phyloP scores from a whole-genome alignment of 2,113 vertebrate species.

The Potamarius usumacintae region DNA sequence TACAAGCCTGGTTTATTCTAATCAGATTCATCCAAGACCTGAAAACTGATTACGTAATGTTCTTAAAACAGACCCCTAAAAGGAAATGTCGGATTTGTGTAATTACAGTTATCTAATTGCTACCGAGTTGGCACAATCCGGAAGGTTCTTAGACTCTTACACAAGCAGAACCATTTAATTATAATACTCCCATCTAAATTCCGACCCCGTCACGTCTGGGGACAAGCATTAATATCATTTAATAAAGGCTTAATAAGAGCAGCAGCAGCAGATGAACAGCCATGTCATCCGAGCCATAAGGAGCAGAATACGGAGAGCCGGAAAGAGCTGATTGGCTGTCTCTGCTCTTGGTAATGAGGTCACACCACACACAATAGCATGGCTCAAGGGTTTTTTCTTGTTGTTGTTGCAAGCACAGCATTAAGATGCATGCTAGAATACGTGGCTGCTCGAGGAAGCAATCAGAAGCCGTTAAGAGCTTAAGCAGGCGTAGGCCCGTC shows the following conservation, averaged over 20 bases:
- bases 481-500: conserved; percentile 38
- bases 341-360: conserved; percentile 35
- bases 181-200: conserved; percentile 7
- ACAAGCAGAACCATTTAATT: conserved; percentile 8
- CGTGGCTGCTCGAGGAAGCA: conserved; percentile 46
- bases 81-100: conserved; percentile 1
- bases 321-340: conserved; percentile 17
- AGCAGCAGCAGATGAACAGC: background rate
- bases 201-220: conserved; percentile 4
- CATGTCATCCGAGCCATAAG: conserved; percentile 20
- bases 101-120: conserved; percentile 18
- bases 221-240: conserved; percentile 22
- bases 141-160: conserved; percentile 13
- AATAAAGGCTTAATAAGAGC: conserved; percentile 14
- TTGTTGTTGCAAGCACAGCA: conserved; percentile 8
- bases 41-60: background rate
- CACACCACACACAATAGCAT: background rate
- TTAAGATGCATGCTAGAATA: conserved; percentile 38
- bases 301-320: conserved; percentile 10
- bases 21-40: background rate
- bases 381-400: background rate
- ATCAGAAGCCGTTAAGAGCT: conserved; percentile 50
- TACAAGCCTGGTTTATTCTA: background rate
- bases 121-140: background rate
- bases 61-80: conserved; percentile 1